Evolutionary conservation across 2,113 vertebrate genomes (phyloP).

Genomic region (Romanogobio albipinnatus): DNA sequence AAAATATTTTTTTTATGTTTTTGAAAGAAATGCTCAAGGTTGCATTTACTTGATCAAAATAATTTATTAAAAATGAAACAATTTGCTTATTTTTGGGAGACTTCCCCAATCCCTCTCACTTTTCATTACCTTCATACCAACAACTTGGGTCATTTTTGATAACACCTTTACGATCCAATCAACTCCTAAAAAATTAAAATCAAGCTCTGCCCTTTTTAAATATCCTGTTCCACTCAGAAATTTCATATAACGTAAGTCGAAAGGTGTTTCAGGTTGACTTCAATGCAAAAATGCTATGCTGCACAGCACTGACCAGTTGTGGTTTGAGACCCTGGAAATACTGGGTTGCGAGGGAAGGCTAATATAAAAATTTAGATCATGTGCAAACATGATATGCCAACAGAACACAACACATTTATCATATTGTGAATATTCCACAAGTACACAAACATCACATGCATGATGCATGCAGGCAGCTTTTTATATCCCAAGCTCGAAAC

Average conservation of each 20-base stretch:
- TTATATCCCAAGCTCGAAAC: conserved; percentile 5
- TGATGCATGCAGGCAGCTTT: conserved; percentile 25
- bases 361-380: conserved; percentile 18
- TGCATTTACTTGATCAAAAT: no score
- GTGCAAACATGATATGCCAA: background rate
- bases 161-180: background rate
- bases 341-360: background rate
- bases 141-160: background rate
- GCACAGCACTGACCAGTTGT: background rate
- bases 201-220: background rate
- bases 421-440: background rate
- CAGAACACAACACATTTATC: background rate
- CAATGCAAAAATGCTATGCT: background rate
- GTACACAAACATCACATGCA: conserved; percentile 27
- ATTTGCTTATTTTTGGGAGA: no score
- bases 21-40: background rate
- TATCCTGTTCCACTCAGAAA: background rate
- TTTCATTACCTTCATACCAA: background rate
- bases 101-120: background rate
- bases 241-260: background rate
- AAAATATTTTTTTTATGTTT: background rate
- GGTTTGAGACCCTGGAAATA: background rate
- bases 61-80: no score
- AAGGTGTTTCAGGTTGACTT: background rate
- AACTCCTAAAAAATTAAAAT: background rate